Evolutionary conservation across 2,797 vertebrate species (phyloP).

Genomic region (Ciconia nigra): DNA sequence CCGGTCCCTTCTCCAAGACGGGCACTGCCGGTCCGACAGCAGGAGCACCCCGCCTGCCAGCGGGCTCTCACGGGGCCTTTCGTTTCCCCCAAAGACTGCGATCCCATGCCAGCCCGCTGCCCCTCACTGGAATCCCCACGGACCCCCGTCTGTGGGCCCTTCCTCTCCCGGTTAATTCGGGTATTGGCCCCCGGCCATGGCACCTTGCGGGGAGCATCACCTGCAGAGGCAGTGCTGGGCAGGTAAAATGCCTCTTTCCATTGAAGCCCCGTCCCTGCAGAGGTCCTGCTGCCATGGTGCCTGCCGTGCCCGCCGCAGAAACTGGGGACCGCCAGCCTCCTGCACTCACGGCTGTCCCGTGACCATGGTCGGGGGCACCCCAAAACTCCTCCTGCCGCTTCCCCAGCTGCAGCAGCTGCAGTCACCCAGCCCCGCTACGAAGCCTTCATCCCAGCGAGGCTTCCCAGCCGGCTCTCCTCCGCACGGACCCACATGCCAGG

Average conservation of each 20-base stretch:
- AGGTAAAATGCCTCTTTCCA: too few relatives aligned
- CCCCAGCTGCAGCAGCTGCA: background rate
- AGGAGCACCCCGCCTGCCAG: background rate
- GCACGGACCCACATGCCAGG: background rate
- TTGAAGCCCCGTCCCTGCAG: background rate
- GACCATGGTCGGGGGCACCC: background rate
- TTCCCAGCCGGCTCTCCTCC: background rate
- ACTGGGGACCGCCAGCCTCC: background rate
- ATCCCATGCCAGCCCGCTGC: background rate
- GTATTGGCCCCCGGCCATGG: accelerated
- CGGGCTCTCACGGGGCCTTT: background rate
- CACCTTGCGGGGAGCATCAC: background rate
- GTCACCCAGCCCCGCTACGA: background rate
- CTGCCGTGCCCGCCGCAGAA: background rate
- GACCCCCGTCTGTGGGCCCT: accelerated
- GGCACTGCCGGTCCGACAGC: too few relatives aligned
- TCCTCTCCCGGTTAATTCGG: accelerated
- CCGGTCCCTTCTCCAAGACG: accelerated
- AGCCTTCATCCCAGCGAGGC: background rate
- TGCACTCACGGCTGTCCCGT: background rate
- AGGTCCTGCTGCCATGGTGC: background rate
- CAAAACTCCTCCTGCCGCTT: background rate
- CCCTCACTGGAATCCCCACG: accelerated
- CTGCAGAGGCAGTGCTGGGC: too few relatives aligned
- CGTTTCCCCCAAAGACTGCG: accelerated